phyloP scores from a whole-genome alignment of 2,113 vertebrate genomes.

The Fregetta grallaria region DNA sequence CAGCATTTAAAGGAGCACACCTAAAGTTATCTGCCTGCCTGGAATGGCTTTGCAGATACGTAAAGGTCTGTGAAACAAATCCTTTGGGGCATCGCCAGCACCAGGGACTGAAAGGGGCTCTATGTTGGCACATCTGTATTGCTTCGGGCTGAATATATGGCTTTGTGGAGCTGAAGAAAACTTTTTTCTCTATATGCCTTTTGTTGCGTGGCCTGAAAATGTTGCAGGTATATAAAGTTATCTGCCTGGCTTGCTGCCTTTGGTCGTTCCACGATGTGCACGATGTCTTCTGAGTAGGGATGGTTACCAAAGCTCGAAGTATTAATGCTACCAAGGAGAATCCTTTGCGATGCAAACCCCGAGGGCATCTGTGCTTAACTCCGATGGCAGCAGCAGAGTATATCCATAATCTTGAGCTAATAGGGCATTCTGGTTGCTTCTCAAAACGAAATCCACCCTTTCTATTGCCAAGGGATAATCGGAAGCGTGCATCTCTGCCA shows the following conservation, averaged over 20 bases:
- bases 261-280: neutral
- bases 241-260: neutral
- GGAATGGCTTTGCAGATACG: neutral
- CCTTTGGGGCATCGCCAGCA: neutral
- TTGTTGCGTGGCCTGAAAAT: neutral
- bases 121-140: accelerated
- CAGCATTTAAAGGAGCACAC: no score
- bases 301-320: neutral
- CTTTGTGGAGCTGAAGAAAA: neutral
- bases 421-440: neutral
- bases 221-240: accelerated
- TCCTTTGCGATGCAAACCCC: neutral
- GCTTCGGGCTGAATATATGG: neutral
- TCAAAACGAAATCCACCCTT: neutral
- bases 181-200: neutral
- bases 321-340: accelerated
- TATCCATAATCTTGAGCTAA: neutral
- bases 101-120: neutral
- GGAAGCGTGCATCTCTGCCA: neutral
- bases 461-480: neutral
- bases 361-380: accelerated
- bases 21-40: neutral
- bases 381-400: neutral
- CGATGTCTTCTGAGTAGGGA: no score
- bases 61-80: neutral